Evolutionary conservation across 2,888 invertebrate species (phyloP), one percentile per base, ranked within the genome.

Genomic region (Erannis defoliaria): DNA sequence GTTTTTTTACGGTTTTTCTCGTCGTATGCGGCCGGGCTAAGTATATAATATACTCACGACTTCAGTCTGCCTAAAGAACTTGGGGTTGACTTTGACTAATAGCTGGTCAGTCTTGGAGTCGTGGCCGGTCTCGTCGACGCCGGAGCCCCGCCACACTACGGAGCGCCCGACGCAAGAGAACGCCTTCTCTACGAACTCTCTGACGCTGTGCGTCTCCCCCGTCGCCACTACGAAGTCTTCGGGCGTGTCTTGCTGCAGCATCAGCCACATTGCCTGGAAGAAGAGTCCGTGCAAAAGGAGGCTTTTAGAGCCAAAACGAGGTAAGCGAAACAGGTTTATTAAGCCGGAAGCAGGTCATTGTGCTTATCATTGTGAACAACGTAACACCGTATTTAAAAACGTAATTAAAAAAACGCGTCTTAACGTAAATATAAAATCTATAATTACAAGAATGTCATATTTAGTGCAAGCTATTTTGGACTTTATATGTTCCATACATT

Each of bases 171-270:
- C 96, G 80, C 96, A 95, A 59, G 94, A 94, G 88, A 99, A 99
- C 0, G 99, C 95, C 33, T 95, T 95, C 87, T 98, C 98, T 0
- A 99, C 98, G 93, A 99, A 99, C 89, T 99, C 98, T 10, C 98
- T 94, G 0, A 99, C 99, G 84, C 98, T 99, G 89, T 98, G 98
- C 12, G 96, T 95, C 85, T 98, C 97, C 0, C 99, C 99, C 0
- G 99, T 99, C 5, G 99, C 98, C 73, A 99, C 98, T 5, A 99
- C 99, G 93, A 96, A 99, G 91, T 99, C 99, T 53, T 99, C 97
- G 0, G 99, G 97, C 33, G 92, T 87, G 0, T 98, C 96, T 80
- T 97, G 96, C 85, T 99, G 99, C 14, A 99, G 94, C 98, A 99
- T 99, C 84, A 98, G 90, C 99, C 99, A 99, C 99, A 99, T 99